These are phyloP conservation scores for Typhlomys cinereus DNA, from an alignment of 2,113 vertebrate genomes.

Conservation along the genomic window DNA sequence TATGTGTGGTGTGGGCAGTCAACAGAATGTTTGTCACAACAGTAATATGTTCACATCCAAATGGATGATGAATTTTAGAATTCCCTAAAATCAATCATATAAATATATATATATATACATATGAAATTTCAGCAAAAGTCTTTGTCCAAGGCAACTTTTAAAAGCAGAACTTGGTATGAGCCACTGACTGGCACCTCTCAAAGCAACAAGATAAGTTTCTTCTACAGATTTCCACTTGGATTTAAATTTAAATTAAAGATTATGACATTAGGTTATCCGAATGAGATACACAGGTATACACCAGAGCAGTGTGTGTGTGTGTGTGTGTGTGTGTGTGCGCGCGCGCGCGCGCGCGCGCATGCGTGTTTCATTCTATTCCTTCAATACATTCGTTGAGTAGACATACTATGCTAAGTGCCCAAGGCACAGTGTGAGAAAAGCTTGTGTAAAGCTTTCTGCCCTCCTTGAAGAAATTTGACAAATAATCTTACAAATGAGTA, in stretches of 20 bases:
- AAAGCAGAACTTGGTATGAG: not conserved
- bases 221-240: not conserved
- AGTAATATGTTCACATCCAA: not conserved
- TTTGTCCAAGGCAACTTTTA: not conserved
- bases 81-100: not conserved
- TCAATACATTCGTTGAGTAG: not conserved
- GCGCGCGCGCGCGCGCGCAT: not conserved
- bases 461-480: not conserved
- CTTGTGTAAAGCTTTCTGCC: not conserved
- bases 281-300: not conserved
- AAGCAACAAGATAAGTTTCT: not conserved
- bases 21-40: not conserved
- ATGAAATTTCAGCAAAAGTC: not conserved
- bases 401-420: not conserved
- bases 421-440: not conserved
- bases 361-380: not conserved
- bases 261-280: not conserved
- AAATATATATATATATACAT: too few species aligned
- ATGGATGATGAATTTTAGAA: conserved; percentile 8
- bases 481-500: not conserved
- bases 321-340: not conserved
- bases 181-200: not conserved
- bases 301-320: not conserved
- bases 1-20: not conserved
- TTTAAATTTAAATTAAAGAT: conserved; percentile 38